phyloP scores from a whole-genome alignment of 2,888 invertebrate species.

The Oligia strigilis region DNA sequence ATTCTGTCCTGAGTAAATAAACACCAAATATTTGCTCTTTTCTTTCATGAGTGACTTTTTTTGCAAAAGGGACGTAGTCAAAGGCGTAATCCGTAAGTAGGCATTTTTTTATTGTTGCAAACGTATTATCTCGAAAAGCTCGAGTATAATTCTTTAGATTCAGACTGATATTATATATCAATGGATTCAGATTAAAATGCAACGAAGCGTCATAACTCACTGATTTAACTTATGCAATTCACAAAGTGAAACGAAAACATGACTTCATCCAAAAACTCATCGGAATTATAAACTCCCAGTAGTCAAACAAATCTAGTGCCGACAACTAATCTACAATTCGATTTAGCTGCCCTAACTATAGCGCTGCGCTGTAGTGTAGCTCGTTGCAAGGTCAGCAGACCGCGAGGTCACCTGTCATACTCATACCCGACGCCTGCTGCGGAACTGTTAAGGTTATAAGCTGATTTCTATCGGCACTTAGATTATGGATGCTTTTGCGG shows the following conservation, averaged over 20 bases:
- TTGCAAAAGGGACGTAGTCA: neutral
- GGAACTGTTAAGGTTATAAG: slow-evolving; percentile 50
- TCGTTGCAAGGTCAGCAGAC: slow-evolving; percentile 53
- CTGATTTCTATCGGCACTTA: slow-evolving; percentile 47
- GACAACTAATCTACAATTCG: slow-evolving; percentile 58
- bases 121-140: neutral
- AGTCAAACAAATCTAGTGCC: slow-evolving; percentile 37
- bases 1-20: slow-evolving; percentile 21
- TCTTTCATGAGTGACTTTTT: slow-evolving; percentile 8
- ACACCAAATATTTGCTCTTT: slow-evolving; percentile 10
- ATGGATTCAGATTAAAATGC: neutral
- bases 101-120: neutral
- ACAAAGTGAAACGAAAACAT: neutral
- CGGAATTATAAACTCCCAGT: slow-evolving; percentile 33
- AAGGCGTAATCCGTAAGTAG: neutral
- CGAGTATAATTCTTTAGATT: neutral
- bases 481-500: slow-evolving; percentile 16
- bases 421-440: slow-evolving; percentile 52
- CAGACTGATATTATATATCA: too few relatives aligned
- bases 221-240: neutral
- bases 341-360: slow-evolving; percentile 46
- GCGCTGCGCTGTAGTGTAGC: slow-evolving; percentile 13
- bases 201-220: neutral
- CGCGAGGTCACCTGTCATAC: slow-evolving; percentile 59
- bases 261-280: slow-evolving; percentile 2